Evolutionary conservation across 2,888 invertebrate genomes (phyloP), one percentile per base, ranked within the genome.

Genomic region (Hololepta plana): DNA sequence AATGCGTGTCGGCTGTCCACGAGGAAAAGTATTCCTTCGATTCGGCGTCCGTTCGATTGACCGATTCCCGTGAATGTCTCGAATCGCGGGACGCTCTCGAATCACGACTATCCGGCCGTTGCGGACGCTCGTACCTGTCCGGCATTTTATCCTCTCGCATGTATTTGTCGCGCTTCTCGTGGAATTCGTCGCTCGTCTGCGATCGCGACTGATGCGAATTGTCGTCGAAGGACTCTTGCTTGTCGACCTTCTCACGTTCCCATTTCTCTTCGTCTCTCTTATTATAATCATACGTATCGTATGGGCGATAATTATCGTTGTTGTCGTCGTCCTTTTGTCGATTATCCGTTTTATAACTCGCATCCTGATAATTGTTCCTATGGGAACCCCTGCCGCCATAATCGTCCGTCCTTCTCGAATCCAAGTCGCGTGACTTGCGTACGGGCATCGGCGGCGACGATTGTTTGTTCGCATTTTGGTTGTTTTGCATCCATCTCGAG

Each of bases 41-140:
- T 32, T 50, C 63, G 3, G 60, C 60, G 38, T 65, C 67, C 30
- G 59, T 48, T 14, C n/a, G 34, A 34, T 11, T 32, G 32, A 51
- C 53, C 2, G 59, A 53, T 16, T 52, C 53, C 26, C 54, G 35
- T 41, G 58, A 53, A 26, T 52, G 45, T 38, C 63, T 47, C 32
- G 65, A 57, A 45, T 64, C 59, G 44, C 70, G 41, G 33, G 62
- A 55, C 13, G 62, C 51, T 9, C 64, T 54, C 33, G 64, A 63
- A 41, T 67, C 67, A 3, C 66, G 55, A 32, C 64, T 65, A 37
- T 67, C 67, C 1, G 66, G 66, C 34, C 66, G 49, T 30, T 63
- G 63, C 0, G 64, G 64, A 10, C 65, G 52, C 24, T 63, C 62
- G 28, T 49, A 45, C 23, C 40, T 40, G 21, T 48, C 45, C 14